phyloP scores from a whole-genome alignment of 2,888 invertebrate genomes.

The Brenthis daphne region DNA sequence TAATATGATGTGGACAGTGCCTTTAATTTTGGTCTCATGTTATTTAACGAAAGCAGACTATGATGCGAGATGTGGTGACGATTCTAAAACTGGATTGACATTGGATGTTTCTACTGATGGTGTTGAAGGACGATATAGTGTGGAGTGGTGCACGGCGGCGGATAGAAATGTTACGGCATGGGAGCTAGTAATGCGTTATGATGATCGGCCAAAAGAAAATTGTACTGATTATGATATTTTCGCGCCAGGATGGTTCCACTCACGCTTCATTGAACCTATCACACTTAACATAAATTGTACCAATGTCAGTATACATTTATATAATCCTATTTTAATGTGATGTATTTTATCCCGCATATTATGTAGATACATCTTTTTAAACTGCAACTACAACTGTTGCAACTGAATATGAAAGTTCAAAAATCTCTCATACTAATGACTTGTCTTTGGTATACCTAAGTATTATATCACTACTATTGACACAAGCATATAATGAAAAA shows the following conservation, averaged over 20 bases:
- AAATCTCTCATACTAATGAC: no score
- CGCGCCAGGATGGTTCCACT: constrained; percentile 38
- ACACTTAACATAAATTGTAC: constrained; percentile 47
- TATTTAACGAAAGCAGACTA: constrained; percentile 40
- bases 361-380: no score
- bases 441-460: no score
- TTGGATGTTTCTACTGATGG: constrained; percentile 47
- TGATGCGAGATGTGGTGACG: constrained; percentile 47
- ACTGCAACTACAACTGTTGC: no score
- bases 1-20: constrained; percentile 45
- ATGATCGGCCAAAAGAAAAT: constrained; percentile 8
- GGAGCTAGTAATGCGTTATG: constrained; percentile 44
- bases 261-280: constrained; percentile 28
- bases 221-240: constrained; percentile 17
- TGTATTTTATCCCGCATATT: no score
- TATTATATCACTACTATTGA: no score
- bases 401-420: no score
- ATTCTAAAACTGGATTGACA: constrained; percentile 35
- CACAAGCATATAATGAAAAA: no score
- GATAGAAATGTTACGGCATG: constrained; percentile 45
- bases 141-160: constrained; percentile 52
- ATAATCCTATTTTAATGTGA: neutral
- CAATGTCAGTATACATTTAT: constrained; percentile 50
- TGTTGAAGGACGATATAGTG: constrained; percentile 54
- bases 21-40: constrained; percentile 43